These are phyloP conservation scores for Drosophila persimilis DNA, from an alignment of 1,140 invertebrate species.

Conservation along the genomic window DNA sequence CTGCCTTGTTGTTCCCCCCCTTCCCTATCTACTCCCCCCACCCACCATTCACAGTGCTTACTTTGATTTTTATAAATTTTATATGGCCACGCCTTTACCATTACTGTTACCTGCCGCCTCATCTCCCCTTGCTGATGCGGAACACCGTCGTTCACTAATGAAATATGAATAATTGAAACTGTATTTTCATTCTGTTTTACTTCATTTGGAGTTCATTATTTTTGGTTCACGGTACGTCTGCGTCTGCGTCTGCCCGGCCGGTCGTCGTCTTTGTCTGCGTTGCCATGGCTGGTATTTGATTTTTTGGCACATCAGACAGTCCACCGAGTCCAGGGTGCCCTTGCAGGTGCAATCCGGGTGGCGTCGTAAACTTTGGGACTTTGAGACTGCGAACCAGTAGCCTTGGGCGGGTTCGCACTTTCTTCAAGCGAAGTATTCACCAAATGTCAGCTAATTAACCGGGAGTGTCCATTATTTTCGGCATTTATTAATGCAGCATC, in stretches of 20 bases:
- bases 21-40: not conserved
- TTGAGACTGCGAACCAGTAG: not conserved
- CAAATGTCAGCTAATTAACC: constrained; percentile 30
- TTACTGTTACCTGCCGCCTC: not conserved
- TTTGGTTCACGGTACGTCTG: constrained; percentile 53
- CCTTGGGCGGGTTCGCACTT: no score
- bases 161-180: constrained; percentile 79
- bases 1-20: constrained; percentile 22
- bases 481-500: constrained; percentile 24
- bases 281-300: constrained; percentile 24
- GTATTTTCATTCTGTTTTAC: constrained; percentile 73
- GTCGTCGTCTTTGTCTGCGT: not conserved
- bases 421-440: constrained; percentile 9
- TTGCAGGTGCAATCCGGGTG: no score
- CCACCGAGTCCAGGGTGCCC: not conserved
- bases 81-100: constrained; percentile 61
- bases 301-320: constrained; percentile 33
- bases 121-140: constrained; percentile 2
- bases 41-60: constrained; percentile 36
- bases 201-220: constrained; percentile 79
- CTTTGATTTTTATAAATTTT: constrained; percentile 81
- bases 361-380: constrained; percentile 36
- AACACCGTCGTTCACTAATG: constrained; percentile 57
- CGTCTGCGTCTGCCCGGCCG: constrained; percentile 17
- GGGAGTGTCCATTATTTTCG: constrained; percentile 33